These are phyloP conservation scores for Trichopoda pennipes DNA, from an alignment of 2,888 invertebrate species.

Conservation along the genomic window DNA sequence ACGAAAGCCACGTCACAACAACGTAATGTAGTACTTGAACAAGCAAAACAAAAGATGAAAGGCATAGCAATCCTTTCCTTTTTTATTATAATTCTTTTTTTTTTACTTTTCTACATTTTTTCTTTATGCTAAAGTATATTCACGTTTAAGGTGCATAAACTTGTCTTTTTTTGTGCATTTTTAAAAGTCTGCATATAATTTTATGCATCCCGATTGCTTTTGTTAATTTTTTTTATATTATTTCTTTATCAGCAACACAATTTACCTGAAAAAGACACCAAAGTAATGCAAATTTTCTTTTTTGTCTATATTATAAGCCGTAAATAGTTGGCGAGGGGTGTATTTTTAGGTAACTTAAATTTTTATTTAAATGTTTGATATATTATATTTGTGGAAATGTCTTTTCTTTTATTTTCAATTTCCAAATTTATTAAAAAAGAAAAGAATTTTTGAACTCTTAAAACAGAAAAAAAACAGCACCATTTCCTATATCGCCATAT, in stretches of 20 bases:
- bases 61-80: slow-evolving; percentile 38
- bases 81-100: background rate
- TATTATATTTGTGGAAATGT: too few species aligned
- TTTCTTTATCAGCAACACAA: slow-evolving; percentile 51
- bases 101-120: background rate
- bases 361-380: background rate
- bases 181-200: slow-evolving; percentile 62
- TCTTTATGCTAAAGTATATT: background rate
- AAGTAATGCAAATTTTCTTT: slow-evolving; percentile 62
- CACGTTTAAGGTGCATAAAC: slow-evolving; percentile 1
- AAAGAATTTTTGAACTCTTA: too few species aligned
- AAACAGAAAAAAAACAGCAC: too few species aligned
- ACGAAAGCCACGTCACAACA: slow-evolving; percentile 62
- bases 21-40: slow-evolving; percentile 56
- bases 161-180: slow-evolving; percentile 47
- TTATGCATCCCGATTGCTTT: slow-evolving; percentile 45
- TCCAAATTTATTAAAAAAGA: too few species aligned
- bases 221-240: slow-evolving; percentile 31
- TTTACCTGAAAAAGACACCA: slow-evolving; percentile 64
- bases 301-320: background rate
- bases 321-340: background rate
- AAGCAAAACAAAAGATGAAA: slow-evolving; percentile 62
- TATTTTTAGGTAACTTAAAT: background rate
- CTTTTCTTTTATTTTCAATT: too few species aligned
- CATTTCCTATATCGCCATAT: too few species aligned